These are phyloP conservation scores for Nebria brevicollis DNA, from an alignment of 2,888 invertebrate species.

Conservation along the genomic window DNA sequence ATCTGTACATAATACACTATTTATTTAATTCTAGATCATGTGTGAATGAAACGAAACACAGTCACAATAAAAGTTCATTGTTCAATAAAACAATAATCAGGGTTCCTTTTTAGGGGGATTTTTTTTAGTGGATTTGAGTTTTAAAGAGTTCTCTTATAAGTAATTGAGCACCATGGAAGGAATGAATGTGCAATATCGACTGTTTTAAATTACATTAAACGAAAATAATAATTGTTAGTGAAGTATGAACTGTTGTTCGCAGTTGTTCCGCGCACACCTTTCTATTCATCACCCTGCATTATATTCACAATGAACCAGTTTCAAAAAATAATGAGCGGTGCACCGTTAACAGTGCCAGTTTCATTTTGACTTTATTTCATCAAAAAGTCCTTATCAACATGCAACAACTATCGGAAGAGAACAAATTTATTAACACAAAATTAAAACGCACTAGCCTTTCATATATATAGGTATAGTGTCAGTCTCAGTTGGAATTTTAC, in stretches of 20 bases:
- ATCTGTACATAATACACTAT: neutral
- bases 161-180: constrained; percentile 77
- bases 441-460: constrained; percentile 41
- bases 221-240: constrained; percentile 7
- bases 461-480: constrained; percentile 40
- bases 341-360: neutral
- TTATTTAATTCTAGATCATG: neutral
- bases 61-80: constrained; percentile 7
- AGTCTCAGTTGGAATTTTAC: constrained; percentile 44
- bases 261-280: constrained; percentile 29
- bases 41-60: constrained; percentile 9
- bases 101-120: constrained; percentile 21
- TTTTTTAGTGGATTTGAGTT: constrained; percentile 28
- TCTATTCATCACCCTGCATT: constrained; percentile 6
- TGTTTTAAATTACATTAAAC: constrained; percentile 27
- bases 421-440: constrained; percentile 27
- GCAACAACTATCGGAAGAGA: constrained; percentile 10
- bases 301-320: neutral
- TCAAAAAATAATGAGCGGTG: neutral
- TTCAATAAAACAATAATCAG: constrained; percentile 37
- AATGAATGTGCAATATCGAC: constrained; percentile 65
- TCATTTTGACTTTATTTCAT: neutral
- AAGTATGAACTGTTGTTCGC: constrained; percentile 45
- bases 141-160: constrained; percentile 48
- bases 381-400: neutral